Base-by-base conservation (phyloP, 2,113 vertebrate genomes). In the Serilophus lunatus region DNA sequence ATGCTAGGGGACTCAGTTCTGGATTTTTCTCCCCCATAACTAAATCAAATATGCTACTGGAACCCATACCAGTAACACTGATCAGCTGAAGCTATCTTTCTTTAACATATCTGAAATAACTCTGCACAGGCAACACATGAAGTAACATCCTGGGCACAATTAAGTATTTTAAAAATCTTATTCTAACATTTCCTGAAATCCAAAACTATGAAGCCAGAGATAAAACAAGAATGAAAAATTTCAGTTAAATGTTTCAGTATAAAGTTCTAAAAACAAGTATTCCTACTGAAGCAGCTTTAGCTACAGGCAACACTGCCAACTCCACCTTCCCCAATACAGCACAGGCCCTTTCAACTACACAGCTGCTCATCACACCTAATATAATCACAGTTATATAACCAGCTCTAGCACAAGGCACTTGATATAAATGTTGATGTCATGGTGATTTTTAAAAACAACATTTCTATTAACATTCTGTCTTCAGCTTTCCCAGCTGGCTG, bases 381-480 rank as follows among this genome's bases (percentile, higher is more conserved):
- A 82, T 18, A 93, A 94, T 78, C 94, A 76, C 18, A 12, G 45
- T 93, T 95, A 90, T 44, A 86, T 85, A 96, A 88, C 59, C 79
- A 93, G 90, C 66, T 63, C 70, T 66, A 68, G 83, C 93, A 92
- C 81, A 89, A 75, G 63, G 65, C 89, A 76, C 86, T 95, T 82
- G 86, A 85, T 89, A 79, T 59, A 92, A 96, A 89, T 57, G 72
- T 87, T 91, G 91, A 87, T 92, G 93, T 85, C 96, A 90, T 69
- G 61, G 93, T 74, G 89, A 95, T 92, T 89, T 91, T 91, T 80
- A 90, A 82, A 96, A 97, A 95, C 83, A 95, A 78, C 92, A 86
- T 95, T 96, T 97, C 84, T 95, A 96, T 95, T 94, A 95, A 77
- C 94, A 83, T 96, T 88, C 91, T 93, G 90, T 92, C 95, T 94